Evolutionary conservation across 2,113 vertebrate species (phyloP).

Genomic region (Turdus rufiventris): DNA sequence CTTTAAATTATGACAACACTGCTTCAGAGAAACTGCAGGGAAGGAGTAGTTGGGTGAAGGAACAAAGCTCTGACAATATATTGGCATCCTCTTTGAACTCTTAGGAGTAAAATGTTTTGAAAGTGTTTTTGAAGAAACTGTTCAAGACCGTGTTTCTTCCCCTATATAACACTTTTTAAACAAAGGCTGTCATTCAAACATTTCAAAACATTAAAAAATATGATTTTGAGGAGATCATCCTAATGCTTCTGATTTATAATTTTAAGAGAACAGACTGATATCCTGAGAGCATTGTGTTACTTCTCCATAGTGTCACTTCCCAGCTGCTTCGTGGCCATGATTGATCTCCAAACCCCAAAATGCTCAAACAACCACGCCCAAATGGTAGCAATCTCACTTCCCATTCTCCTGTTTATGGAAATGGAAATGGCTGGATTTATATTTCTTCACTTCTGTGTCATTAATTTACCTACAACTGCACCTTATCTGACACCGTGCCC

Average conservation of each 20-base stretch:
- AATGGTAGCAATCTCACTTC: background rate
- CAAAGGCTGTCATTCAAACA: background rate
- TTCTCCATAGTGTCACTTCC: background rate
- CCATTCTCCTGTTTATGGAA: rapidly evolving
- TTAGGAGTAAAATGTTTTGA: background rate
- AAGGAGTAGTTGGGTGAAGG: background rate
- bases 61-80: background rate
- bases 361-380: rapidly evolving
- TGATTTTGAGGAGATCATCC: background rate
- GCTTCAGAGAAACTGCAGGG: background rate
- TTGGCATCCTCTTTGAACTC: background rate
- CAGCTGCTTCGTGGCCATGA: rapidly evolving
- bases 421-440: background rate
- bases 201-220: background rate
- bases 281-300: background rate
- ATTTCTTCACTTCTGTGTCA: background rate
- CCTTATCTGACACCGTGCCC: background rate
- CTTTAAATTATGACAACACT: background rate
- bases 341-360: background rate
- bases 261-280: background rate
- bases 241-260: background rate
- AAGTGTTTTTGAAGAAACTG: background rate
- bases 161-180: background rate
- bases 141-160: background rate
- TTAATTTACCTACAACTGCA: background rate